Evolutionary conservation across 2,888 invertebrate species (phyloP), one percentile per base, ranked within the genome.

Genomic region (Apomyelois bistriatella): DNA sequence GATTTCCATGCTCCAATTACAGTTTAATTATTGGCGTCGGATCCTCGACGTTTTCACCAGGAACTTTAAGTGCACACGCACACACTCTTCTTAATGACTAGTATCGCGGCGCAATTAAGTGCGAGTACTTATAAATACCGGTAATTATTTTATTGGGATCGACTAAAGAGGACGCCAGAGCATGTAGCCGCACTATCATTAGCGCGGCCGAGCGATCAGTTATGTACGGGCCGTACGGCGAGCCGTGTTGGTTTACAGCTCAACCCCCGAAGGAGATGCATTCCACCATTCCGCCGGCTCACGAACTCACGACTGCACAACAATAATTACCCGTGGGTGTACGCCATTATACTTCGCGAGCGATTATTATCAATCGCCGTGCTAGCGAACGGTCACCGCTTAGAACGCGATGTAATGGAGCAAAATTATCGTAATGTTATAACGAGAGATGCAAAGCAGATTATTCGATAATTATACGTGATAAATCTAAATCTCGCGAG

Each of bases 291-390:
- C 82, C 82, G 82, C 78, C 76, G 74, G 78, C 88, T 84, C 90
- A 90, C 90, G 90, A 90, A 84, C 89, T 89, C 89, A 90, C 89
- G 89, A 90, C 89, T 85, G 80, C 86, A 87, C 88, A 83, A 86
- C 89, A 87, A 90, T 90, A 90, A 90, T 90, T 90, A 90, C 87
- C 88, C 83, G 89, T 89, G 90, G 90, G 89, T 89, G 90, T 90
- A 88, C 89, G 87, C 88, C 83, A 90, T 90, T 90, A 89, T 90
- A 87, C 85, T 88, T 88, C 85, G 85, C 89, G 78, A 85, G 84
- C 85, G 89, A 88, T 90, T 88, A 90, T 90, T 90, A 90, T 89
- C 90, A 89, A 88, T 86, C 84, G 85, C 72, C 85, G 84, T 76
- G 69, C 85, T 83, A 85, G 86, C 80, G 78, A 79, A 84, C 85